Percentiles rank a stretch among this genome's conserved stretches.
Conservation (phyloP, 2,113 vertebrate genomes). For the Hydrochoerus hydrochaeris region DNA sequence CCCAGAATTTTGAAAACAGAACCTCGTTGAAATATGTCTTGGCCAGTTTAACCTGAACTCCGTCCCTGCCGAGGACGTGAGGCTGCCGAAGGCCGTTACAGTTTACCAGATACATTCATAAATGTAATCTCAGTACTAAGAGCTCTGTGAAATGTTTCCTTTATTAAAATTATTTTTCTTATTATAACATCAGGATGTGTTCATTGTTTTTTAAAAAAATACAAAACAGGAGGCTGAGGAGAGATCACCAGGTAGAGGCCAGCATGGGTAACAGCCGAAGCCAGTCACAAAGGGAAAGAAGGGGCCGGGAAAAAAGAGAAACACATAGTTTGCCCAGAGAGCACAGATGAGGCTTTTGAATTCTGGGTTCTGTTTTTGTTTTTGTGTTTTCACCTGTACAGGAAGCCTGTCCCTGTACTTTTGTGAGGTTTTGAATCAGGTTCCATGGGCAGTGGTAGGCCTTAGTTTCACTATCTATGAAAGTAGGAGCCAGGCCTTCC, state of each 20-base stretch:
- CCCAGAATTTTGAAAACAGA: neutral
- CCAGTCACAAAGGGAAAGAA: neutral
- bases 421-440: neutral
- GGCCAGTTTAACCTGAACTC: neutral
- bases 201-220: neutral
- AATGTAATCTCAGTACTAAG: neutral
- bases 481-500: neutral
- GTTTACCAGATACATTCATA: neutral
- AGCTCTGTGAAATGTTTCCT: constrained; percentile 46
- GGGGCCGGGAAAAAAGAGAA: neutral
- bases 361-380: neutral
- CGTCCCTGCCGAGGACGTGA: neutral
- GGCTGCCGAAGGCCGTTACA: neutral
- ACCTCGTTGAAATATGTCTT: neutral
- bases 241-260: neutral
- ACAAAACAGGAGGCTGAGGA: neutral
- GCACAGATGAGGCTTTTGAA: neutral
- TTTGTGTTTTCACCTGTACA: neutral
- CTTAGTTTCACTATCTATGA: neutral
- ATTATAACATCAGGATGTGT: constrained; percentile 42
- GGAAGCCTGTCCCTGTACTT: neutral
- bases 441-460: neutral
- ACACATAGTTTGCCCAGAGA: neutral
- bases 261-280: neutral
- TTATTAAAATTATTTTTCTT: constrained; percentile 68